These are phyloP conservation scores for Ips typographus DNA, from an alignment of 1,140 invertebrate genomes.

Conservation along the genomic window DNA sequence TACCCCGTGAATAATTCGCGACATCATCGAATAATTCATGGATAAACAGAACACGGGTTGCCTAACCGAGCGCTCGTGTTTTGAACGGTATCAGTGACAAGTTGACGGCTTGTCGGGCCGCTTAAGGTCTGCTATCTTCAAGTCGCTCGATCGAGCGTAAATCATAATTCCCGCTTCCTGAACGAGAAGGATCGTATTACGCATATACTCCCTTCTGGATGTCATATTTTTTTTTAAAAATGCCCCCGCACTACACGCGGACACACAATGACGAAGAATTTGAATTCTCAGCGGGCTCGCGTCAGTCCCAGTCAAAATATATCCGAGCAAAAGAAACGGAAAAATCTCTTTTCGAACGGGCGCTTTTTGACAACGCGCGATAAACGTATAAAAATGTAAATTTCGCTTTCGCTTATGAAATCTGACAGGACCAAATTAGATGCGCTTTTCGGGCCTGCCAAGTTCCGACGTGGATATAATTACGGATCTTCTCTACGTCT, in stretches of 20 bases:
- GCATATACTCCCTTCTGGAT: too few relatives aligned
- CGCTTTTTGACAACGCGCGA: conserved; percentile 12
- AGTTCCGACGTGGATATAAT: conserved; percentile 11
- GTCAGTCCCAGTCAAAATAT: conserved; percentile 19
- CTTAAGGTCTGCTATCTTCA: conserved; percentile 18
- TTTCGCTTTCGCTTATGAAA: conserved; percentile 24
- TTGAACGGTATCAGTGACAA: conserved; percentile 29
- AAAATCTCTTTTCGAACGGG: conserved; percentile 18
- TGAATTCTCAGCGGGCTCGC: conserved; percentile 5
- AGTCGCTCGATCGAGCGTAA: conserved; percentile 27
- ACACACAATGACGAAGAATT: background rate
- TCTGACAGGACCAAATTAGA: conserved; percentile 27
- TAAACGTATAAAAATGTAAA: conserved; percentile 26
- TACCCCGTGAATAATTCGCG: conserved; percentile 24
- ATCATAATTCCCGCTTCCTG: conserved; percentile 20
- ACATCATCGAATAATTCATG: conserved; percentile 31
- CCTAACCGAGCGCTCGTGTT: conserved; percentile 30
- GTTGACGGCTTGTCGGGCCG: conserved; percentile 27
- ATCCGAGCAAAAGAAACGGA: conserved; percentile 11
- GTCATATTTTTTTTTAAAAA: background rate
- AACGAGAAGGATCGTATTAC: conserved; percentile 4
- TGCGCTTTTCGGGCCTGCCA: conserved; percentile 22
- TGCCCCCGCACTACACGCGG: background rate
- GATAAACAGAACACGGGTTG: conserved; percentile 29
- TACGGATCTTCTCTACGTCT: background rate